phyloP scores from a whole-genome alignment of 2,797 vertebrate species.

The Mus caroli region DNA sequence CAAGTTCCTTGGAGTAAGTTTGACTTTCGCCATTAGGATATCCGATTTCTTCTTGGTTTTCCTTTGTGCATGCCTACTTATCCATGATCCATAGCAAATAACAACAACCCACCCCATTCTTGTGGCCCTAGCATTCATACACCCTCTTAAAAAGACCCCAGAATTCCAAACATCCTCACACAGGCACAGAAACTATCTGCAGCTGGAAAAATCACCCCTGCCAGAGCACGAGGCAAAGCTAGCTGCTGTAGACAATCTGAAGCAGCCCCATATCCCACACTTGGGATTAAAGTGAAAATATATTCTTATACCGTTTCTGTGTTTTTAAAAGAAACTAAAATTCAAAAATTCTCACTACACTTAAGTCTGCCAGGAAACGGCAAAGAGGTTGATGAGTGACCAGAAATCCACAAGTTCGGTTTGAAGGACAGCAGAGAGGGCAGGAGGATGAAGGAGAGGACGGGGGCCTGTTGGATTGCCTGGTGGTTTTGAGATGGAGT shows the following conservation, averaged over 20 bases:
- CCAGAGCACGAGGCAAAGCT: too few species aligned
- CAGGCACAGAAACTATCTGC: neutral
- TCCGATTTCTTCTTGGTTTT: neutral
- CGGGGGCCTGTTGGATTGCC: neutral
- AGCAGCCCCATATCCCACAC: too few species aligned
- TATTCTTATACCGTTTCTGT: too few species aligned
- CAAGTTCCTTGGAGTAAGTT: neutral
- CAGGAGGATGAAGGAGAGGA: neutral
- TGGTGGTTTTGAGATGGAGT: neutral
- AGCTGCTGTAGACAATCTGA: too few species aligned
- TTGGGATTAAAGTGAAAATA: too few species aligned
- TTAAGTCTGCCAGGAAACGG: slow-evolving; percentile 1
- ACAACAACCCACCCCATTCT: neutral
- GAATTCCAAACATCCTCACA: neutral
- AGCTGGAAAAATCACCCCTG: too few species aligned
- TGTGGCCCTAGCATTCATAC: neutral
- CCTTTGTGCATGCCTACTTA: neutral
- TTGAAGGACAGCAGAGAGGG: slow-evolving; percentile 3
- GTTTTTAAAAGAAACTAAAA: too few species aligned
- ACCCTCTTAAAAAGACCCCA: neutral
- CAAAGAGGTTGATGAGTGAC: neutral
- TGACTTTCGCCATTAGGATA: neutral
- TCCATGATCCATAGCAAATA: neutral
- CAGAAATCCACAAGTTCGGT: neutral
- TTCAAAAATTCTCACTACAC: too few species aligned